Evolutionary conservation across 1,140 invertebrate species (phyloP).

Genomic region (Sitophilus oryzae): DNA sequence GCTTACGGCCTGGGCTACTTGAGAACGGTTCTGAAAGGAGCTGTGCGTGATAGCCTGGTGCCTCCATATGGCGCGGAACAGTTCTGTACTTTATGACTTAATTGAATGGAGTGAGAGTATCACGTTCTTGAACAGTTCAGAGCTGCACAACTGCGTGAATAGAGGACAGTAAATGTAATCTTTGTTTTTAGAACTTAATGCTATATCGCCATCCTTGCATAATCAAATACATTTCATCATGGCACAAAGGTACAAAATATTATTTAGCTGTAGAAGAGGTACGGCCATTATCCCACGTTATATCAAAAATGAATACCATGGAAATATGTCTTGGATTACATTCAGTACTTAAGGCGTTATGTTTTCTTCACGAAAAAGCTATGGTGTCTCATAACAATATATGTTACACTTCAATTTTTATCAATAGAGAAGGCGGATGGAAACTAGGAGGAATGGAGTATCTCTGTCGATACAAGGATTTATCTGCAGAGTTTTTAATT

Average conservation of each 20-base stretch:
- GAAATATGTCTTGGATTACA: conserved; percentile 75
- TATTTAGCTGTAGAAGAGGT: conserved; percentile 72
- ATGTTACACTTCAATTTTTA: conserved; percentile 70
- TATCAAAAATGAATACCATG: conserved; percentile 55
- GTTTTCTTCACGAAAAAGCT: conserved; percentile 73
- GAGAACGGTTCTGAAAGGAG: no score
- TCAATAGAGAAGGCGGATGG: conserved; percentile 74
- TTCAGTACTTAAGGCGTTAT: conserved; percentile 66
- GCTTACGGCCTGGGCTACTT: no score
- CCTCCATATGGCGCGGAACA: no score
- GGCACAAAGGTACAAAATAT: conserved; percentile 65
- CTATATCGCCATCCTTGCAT: conserved; percentile 77
- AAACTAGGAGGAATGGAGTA: conserved; percentile 77
- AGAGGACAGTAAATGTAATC: no score
- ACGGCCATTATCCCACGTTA: conserved; percentile 58
- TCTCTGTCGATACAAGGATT: conserved; percentile 62
- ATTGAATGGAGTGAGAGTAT: conserved; percentile 5
- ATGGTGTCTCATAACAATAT: conserved; percentile 76
- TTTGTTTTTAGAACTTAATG: conserved; percentile 66
- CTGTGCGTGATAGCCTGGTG: no score
- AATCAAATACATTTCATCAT: conserved; percentile 70
- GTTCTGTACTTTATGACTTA: neutral
- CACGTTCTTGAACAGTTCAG: no score
- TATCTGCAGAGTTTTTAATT: conserved; percentile 60
- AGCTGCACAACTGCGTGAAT: no score